Conservation (phyloP, 2,888 invertebrate species). For the Gisinianus flammeolus region DNA sequence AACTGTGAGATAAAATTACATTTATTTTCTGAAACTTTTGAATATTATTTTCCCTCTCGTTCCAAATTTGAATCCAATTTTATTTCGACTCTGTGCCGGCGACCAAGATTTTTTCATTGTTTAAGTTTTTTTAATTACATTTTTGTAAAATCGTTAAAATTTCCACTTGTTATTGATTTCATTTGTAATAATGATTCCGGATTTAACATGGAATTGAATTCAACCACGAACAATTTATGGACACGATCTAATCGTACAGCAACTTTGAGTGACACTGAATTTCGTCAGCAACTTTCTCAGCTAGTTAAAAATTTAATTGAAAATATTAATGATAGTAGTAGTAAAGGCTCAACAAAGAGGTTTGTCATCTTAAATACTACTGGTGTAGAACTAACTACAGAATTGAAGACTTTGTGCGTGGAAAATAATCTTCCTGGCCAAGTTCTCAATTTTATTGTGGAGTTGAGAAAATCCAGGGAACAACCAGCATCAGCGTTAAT, state of each 20-base stretch:
- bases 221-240: background rate
- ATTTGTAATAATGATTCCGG: no score
- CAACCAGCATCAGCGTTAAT: background rate
- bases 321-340: background rate
- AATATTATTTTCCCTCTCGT: no score
- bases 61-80: no score
- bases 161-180: no score
- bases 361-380: background rate
- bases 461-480: constrained; percentile 20
- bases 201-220: background rate
- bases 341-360: background rate
- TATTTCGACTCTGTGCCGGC: no score
- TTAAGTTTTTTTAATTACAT: no score
- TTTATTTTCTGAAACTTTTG: no score
- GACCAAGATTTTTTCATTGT: background rate
- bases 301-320: background rate
- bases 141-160: no score
- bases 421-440: constrained; percentile 15
- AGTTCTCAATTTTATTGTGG: constrained; percentile 15
- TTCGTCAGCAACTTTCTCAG: constrained; percentile 1
- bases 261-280: background rate
- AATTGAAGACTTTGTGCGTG: background rate
- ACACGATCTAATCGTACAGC: background rate
- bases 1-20: no score
- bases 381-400: background rate